These are phyloP conservation scores for Acronicta aceris DNA, from an alignment of 2,888 invertebrate species.

Conservation along the genomic window DNA sequence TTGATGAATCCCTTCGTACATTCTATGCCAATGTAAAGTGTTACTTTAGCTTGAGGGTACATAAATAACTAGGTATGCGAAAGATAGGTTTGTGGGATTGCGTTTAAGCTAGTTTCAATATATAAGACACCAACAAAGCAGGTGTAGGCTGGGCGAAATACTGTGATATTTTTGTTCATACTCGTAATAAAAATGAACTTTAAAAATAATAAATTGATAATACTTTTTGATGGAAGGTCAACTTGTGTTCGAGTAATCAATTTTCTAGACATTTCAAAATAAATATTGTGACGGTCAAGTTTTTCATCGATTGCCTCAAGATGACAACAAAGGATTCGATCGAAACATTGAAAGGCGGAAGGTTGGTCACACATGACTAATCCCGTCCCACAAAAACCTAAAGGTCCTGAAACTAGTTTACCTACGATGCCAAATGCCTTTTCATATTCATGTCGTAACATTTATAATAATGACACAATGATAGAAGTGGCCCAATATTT, in stretches of 20 bases:
- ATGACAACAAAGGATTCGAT: conserved; percentile 34
- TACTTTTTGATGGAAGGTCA: conserved; percentile 21
- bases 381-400: conserved; percentile 40
- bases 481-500: conserved; percentile 69
- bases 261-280: conserved; percentile 25
- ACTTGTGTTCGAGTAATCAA: conserved; percentile 26
- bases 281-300: conserved; percentile 27
- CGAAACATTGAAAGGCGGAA: conserved; percentile 46
- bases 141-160: background rate
- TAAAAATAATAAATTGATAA: conserved; percentile 21
- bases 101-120: no score
- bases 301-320: conserved; percentile 23
- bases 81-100: background rate
- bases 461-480: conserved; percentile 68
- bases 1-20: conserved; percentile 8
- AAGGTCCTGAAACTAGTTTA: conserved; percentile 57
- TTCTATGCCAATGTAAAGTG: conserved; percentile 16
- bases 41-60: conserved; percentile 26
- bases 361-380: conserved; percentile 37
- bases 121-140: background rate
- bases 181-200: conserved; percentile 22
- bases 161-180: background rate
- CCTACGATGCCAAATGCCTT: conserved; percentile 42
- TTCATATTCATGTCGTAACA: conserved; percentile 55
- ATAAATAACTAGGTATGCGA: conserved; percentile 3